phyloP scores from a whole-genome alignment of 2,888 invertebrate species.

The Thecophora atra region DNA sequence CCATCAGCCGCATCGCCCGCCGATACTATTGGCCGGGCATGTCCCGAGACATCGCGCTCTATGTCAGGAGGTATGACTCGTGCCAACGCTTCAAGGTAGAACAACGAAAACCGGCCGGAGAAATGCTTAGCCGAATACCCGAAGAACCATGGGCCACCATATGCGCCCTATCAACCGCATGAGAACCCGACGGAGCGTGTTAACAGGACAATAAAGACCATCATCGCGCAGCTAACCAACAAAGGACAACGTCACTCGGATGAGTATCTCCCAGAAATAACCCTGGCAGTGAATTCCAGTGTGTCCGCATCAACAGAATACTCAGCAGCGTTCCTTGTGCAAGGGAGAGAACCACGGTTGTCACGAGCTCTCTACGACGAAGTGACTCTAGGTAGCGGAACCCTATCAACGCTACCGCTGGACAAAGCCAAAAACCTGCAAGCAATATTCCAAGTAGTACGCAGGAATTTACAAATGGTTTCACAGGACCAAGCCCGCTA shows the following conservation, averaged over 20 bases:
- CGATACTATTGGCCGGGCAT: constrained; percentile 42
- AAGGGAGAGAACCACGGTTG: too few relatives aligned
- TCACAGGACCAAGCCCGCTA: too few relatives aligned
- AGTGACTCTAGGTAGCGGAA: too few relatives aligned
- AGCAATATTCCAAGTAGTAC: too few relatives aligned
- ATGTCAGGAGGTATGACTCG: constrained; percentile 26
- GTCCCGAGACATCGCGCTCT: constrained; percentile 24
- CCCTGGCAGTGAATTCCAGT: background rate
- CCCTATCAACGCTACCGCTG: too few relatives aligned
- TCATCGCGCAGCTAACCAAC: constrained; percentile 21
- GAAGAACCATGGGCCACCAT: background rate
- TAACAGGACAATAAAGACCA: constrained; percentile 18
- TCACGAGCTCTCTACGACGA: too few relatives aligned
- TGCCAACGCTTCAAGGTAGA: constrained; percentile 38
- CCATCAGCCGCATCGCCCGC: constrained; percentile 14
- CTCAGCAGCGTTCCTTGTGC: too few relatives aligned
- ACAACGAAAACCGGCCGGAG: background rate
- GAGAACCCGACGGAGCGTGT: background rate
- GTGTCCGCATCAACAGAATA: too few relatives aligned
- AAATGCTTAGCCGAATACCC: background rate
- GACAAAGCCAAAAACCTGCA: too few relatives aligned
- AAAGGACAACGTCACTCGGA: background rate
- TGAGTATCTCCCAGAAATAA: constrained; percentile 6
- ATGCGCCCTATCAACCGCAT: background rate
- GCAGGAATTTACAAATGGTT: too few relatives aligned